These are phyloP conservation scores for Leguminivora glycinivorella DNA, from an alignment of 1,140 invertebrate genomes.

Conservation along the genomic window DNA sequence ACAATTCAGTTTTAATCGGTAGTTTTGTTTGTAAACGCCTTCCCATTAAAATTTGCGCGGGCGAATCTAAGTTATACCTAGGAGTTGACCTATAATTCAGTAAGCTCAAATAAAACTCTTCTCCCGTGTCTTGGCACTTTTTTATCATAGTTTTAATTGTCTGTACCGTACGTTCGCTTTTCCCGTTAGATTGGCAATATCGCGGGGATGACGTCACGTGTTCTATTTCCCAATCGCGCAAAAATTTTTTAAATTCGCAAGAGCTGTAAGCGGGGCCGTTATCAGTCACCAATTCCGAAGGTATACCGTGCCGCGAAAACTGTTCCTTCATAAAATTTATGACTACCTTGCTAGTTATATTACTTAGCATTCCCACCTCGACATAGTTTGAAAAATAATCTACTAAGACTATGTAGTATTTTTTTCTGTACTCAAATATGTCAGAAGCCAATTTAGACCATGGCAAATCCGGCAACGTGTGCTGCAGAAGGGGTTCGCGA, in stretches of 20 bases:
- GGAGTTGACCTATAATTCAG: no score
- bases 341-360: conserved; percentile 22
- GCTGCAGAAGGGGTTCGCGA: background rate
- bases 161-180: no score
- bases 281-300: conserved; percentile 57
- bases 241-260: no score
- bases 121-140: no score
- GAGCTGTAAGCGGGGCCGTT: conserved; percentile 58
- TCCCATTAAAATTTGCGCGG: no score
- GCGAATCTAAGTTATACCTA: no score
- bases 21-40: no score
- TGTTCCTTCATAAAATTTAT: conserved; percentile 39
- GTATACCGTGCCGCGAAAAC: conserved; percentile 65
- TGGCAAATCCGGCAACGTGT: background rate
- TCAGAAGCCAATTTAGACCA: background rate
- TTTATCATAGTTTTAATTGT: no score
- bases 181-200: no score
- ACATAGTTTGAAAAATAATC: conserved; percentile 47
- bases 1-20: background rate
- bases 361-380: conserved; percentile 35
- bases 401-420: conserved; percentile 40
- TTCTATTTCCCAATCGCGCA: no score
- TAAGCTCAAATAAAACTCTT: no score
- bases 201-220: no score
- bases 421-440: conserved; percentile 28